Percentiles rank a stretch among this genome's conserved stretches.
Evolutionary conservation across 2,797 vertebrate species (phyloP).

Genomic region (Mastacembelus armatus): DNA sequence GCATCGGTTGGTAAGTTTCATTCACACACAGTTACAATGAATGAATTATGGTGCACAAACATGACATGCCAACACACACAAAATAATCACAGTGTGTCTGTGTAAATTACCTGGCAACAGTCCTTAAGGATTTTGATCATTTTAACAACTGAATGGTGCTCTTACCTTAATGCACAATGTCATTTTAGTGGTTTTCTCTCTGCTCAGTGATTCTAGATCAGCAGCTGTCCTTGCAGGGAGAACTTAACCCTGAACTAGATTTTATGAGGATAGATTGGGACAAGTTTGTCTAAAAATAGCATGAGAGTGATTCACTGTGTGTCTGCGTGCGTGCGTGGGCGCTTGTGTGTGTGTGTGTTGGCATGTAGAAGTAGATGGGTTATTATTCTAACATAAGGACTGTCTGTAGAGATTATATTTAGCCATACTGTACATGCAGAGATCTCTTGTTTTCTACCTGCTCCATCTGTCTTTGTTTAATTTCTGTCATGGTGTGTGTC

Average conservation of each 20-base stretch:
- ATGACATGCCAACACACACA: not conserved
- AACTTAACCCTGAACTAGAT: constrained; percentile 41
- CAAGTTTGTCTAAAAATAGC: constrained; percentile 52
- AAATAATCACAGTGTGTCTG: not conserved
- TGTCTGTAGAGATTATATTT: not conserved
- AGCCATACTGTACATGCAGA: no score
- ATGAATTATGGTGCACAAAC: not conserved
- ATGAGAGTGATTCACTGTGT: not conserved
- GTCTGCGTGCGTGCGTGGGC: constrained; percentile 6
- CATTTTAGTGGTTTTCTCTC: not conserved
- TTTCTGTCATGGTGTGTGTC: not conserved
- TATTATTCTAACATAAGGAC: constrained; percentile 6
- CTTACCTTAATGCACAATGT: not conserved
- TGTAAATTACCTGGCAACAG: not conserved
- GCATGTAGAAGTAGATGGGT: not conserved
- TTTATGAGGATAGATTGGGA: constrained; percentile 43
- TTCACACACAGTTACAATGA: not conserved
- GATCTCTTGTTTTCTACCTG: no score
- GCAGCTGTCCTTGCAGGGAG: constrained; percentile 22
- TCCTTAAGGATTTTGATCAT: no score
- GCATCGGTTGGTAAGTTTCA: constrained; percentile 89
- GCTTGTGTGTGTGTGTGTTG: not conserved
- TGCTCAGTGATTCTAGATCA: constrained; percentile 29
- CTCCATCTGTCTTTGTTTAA: no score
- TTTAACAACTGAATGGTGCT: not conserved